A percentile compares a stretch with the other conserved stretches of the same genome.
These are phyloP conservation scores for Pediacus dermestoides DNA, from an alignment of 2,888 invertebrate species.

Conservation along the genomic window DNA sequence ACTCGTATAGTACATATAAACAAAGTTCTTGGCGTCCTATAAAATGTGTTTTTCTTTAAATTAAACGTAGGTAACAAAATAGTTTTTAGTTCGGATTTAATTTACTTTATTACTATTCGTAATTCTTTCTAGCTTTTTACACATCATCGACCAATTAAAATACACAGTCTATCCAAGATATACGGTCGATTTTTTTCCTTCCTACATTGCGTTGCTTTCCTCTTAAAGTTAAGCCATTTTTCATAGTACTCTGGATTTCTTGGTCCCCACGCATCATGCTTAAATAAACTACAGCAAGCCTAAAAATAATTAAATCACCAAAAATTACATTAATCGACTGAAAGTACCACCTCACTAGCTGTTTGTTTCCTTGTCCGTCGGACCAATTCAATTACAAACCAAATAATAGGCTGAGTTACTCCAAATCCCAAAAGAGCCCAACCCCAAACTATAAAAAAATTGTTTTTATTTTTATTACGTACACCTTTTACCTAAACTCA, in stretches of 20 bases:
- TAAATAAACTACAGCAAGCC: constrained; percentile 41
- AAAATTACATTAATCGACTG: not conserved
- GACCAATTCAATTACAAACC: constrained; percentile 25
- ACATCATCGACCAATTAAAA: constrained; percentile 15
- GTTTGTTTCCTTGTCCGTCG: constrained; percentile 10
- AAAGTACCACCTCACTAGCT: constrained; percentile 6
- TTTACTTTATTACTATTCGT: too few species aligned
- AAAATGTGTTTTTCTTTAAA: too few species aligned
- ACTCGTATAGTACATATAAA: too few species aligned
- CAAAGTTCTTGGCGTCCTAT: too few species aligned
- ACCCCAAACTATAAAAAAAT: constrained; percentile 45
- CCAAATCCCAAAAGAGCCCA: constrained; percentile 28
- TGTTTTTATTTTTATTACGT: not conserved
- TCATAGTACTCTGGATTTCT: constrained; percentile 34
- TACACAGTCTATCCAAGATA: constrained; percentile 22
- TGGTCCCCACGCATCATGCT: constrained; percentile 48
- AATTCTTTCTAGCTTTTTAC: constrained; percentile 3
- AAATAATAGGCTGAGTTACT: constrained; percentile 24
- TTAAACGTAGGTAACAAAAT: too few species aligned
- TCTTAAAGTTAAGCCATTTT: constrained; percentile 47
- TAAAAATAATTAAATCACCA: constrained; percentile 22
- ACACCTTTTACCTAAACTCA: constrained; percentile 13
- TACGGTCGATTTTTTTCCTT: constrained; percentile 25
- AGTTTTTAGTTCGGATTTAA: too few species aligned
- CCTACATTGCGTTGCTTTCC: constrained; percentile 35